Evolutionary conservation across 1,140 invertebrate species (phyloP), one percentile per base, ranked within the genome.

Genomic region (Eriocheir sinensis): DNA sequence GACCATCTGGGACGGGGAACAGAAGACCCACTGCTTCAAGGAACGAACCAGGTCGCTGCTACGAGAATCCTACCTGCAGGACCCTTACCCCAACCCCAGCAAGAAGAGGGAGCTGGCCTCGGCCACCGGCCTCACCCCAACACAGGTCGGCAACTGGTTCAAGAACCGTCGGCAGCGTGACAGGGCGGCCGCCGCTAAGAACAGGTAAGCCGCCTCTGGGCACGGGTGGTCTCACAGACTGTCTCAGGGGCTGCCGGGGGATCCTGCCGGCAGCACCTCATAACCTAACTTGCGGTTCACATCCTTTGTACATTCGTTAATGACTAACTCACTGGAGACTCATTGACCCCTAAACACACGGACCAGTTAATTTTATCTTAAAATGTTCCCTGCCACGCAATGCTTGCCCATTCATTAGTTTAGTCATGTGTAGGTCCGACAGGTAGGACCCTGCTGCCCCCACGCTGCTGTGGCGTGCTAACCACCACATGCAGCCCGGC

Each of bases 21-120:
- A 99, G 97, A 99, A 99, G 97, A 99, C 99, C n/a, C 99, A 99
- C 97, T 99, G 99, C 97, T 99, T 99, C 97, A 99, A 99, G 97
- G 99, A 99, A 97, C 97, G 99, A 79, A 99, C 99, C 95, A 97
- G 99, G 94, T 98, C 98, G 96, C 97, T 99, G 93, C 97, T 99
- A 91, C 97, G 99, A 88, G 99, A 99, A 97, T 99, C 99, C 99
- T 99, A 99, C 97, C 98, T 99, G 12, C 99, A 99, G 97, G 99
- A 99, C 97, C 99, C 99, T 0, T 99, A 99, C 97, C 99, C 99
- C 36, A 99, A 99, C 97, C 99, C 99, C 34, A 99, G 98, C 81
- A 99, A 99, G 97, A 99, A 99, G 97, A 97, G 99, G 83, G 99
- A 99, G 97, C 97, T 99, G 96, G 99, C 99, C 32, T 98, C 98